Conservation (phyloP, 2,797 vertebrate species). For the Denticeps clupeoides region DNA sequence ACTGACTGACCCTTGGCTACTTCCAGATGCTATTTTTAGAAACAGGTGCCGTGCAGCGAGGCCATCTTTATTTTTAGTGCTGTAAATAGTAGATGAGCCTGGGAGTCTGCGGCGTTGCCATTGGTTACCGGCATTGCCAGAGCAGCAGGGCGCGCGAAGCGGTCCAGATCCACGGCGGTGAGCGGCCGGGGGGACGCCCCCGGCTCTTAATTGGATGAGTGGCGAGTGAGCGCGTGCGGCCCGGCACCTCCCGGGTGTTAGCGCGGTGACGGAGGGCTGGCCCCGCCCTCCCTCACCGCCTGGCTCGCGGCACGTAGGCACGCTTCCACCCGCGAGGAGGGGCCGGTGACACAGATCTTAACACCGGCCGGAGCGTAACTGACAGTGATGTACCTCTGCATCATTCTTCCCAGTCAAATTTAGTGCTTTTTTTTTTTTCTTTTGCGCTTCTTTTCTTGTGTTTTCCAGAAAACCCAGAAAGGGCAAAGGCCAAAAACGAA, state of each 20-base stretch:
- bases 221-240: conserved; percentile 1
- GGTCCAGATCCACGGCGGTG: no score
- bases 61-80: conserved; percentile 49
- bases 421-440: conserved; percentile 18
- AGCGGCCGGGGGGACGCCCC: conserved; percentile 18
- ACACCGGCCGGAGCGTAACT: no score
- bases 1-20: conserved; percentile 36
- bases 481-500: conserved; percentile 70
- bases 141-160: no score
- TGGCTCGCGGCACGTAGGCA: conserved; percentile 36
- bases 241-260: conserved; percentile 8
- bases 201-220: conserved; percentile 39
- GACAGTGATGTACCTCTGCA: conserved; percentile 14
- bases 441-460: conserved; percentile 41
- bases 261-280: conserved; percentile 18
- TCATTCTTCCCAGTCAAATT: conserved; percentile 14
- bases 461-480: conserved; percentile 73
- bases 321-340: conserved; percentile 4
- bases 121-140: conserved; percentile 11
- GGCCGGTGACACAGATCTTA: no score
- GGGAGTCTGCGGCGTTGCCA: not conserved
- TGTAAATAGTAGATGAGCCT: conserved; percentile 38
- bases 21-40: conserved; percentile 45
- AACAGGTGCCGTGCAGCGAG: conserved; percentile 44
- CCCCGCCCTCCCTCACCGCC: conserved; percentile 12